phyloP scores from a whole-genome alignment of 2,888 invertebrate species.

The Flexamia atlantica region DNA sequence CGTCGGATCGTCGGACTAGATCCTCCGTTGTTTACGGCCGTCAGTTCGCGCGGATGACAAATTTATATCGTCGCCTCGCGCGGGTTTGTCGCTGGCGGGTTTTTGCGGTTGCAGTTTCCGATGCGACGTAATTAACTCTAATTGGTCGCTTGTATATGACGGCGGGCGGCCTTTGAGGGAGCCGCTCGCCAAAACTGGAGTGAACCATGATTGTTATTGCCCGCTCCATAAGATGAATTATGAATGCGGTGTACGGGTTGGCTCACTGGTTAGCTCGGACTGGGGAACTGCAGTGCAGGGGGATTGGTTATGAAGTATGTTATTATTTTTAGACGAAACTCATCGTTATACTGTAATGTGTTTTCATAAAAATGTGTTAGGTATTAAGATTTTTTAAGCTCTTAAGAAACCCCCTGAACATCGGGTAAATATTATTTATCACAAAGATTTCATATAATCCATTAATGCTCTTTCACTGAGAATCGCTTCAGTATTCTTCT shows the following conservation, averaged over 20 bases:
- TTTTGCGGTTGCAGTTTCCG: background rate
- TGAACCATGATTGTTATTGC: constrained; percentile 41
- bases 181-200: constrained; percentile 24
- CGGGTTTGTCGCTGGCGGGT: constrained; percentile 8
- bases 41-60: constrained; percentile 42
- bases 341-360: too few relatives aligned
- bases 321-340: too few relatives aligned
- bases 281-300: too few relatives aligned
- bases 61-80: constrained; percentile 46
- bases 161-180: constrained; percentile 21
- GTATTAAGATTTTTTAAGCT: too few relatives aligned
- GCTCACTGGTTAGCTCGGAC: background rate
- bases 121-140: constrained; percentile 41
- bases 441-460: too few relatives aligned
- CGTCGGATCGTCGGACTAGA: constrained; percentile 13
- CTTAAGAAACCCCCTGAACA: too few relatives aligned
- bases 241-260: constrained; percentile 29
- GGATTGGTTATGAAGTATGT: too few relatives aligned
- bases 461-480: too few relatives aligned
- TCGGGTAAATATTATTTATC: too few relatives aligned
- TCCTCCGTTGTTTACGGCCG: constrained; percentile 35
- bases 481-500: too few relatives aligned
- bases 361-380: too few relatives aligned
- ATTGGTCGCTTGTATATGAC: constrained; percentile 36
- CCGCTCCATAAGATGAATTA: constrained; percentile 35